Base-by-base conservation (phyloP, 2,797 vertebrate genomes). In the Ambastaia sidthimunki region DNA sequence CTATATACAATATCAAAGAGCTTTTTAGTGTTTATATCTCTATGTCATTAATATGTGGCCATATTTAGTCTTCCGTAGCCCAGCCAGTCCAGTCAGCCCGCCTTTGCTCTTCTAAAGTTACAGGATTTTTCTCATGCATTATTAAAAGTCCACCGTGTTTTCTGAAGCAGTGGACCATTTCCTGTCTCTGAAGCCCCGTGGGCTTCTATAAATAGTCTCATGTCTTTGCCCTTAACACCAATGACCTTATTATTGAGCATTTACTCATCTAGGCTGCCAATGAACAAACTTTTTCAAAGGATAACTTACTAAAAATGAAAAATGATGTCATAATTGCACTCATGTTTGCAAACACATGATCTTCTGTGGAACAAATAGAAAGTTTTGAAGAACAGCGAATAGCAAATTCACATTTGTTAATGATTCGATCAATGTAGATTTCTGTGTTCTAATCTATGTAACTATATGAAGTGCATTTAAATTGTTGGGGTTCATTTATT, bases 61-160 rank as follows among this genome's bases (percentile, higher is more conserved):
- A 18, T 72, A 15, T 69, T 13, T 23, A 50, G 50, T 71, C 41
- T 69, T 55, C 57, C 15, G 52, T 41, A 71, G 16, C 15, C 31
- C 21, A 25, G 15, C 44, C 13, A 16, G 34, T 62, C 4, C 15
- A 78, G 50, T 73, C 18, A 47, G 70, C 15, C 57, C 60, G 77
- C 34, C 52, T 7, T 52, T 48, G 82, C 80, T 75, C 86, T 78
- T 76, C 78, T 80, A 77, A 78, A 76, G 80, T 83, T 82, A 84
- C 76, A 81, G 72, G 85, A 82, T 85, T 70, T 81, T 71, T 86
- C 76, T 86, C 13, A 41, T 85, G 82, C 78, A 78, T 83, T 84
- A 88, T 87, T 91, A 78, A 89, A 87, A 88, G 87, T 86, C 82
- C 81, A 73, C 52, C 66, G 73, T 63, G 81, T 82, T 75, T 82